Conservation (phyloP, 2,888 invertebrate species). For the Gari tellinella region DNA sequence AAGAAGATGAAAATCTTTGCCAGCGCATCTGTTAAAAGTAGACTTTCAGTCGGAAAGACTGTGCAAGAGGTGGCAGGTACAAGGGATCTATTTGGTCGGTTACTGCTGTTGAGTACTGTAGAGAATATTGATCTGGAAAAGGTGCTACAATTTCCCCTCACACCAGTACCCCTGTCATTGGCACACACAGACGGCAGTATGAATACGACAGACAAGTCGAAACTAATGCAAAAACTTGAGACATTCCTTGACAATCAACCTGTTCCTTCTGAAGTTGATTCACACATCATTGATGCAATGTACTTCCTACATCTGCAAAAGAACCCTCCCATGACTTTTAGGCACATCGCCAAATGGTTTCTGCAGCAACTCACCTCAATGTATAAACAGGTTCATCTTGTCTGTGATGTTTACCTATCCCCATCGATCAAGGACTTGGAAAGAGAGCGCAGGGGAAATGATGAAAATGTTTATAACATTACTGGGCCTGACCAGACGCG, state of each 20-base stretch:
- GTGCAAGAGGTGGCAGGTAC: conserved; percentile 17
- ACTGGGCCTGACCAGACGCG: conserved; percentile 20
- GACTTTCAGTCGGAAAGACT: neutral
- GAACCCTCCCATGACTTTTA: conserved; percentile 21
- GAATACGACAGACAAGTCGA: conserved; percentile 33
- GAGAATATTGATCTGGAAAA: conserved; percentile 35
- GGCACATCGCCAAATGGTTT: conserved; percentile 16
- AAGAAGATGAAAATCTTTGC: conserved; percentile 44
- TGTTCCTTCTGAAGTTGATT: conserved; percentile 5
- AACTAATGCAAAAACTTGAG: conserved; percentile 30
- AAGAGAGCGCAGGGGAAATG: too few relatives aligned
- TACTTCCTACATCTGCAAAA: conserved; percentile 21
- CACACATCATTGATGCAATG: conserved; percentile 32
- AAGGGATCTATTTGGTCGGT: conserved; percentile 43
- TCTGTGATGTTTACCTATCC: conserved; percentile 15
- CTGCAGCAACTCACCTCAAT: neutral
- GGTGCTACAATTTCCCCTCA: conserved; percentile 27
- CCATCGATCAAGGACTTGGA: conserved; percentile 37
- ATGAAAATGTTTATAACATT: too few relatives aligned
- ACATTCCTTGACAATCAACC: neutral
- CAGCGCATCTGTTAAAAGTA: neutral
- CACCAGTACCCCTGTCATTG: conserved; percentile 35
- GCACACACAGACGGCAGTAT: conserved; percentile 37
- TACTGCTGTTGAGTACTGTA: conserved; percentile 16
- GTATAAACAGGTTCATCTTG: conserved; percentile 18